Conservation (phyloP, 2,888 invertebrate genomes). For the Eilema griseolum region DNA sequence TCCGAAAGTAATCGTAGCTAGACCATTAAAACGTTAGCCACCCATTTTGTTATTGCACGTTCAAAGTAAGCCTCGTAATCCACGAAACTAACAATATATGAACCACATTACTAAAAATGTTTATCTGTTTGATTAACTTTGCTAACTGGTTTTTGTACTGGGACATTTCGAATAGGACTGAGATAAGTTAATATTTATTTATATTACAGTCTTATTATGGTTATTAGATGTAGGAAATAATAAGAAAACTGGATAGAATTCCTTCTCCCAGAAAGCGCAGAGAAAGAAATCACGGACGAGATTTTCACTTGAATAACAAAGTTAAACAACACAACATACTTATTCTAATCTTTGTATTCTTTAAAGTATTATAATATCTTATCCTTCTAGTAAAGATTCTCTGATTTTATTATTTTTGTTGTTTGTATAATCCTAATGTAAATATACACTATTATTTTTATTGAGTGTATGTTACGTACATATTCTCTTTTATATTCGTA, state of each 20-base stretch:
- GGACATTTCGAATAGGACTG: not conserved
- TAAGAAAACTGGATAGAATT: too few species aligned
- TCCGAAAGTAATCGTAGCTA: not conserved
- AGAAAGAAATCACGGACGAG: too few species aligned
- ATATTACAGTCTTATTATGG: too few species aligned
- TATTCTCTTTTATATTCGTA: not conserved
- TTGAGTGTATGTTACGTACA: not conserved
- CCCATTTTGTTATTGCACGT: not conserved
- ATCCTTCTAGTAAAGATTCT: not conserved
- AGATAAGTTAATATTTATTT: not conserved
- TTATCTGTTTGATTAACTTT: slow-evolving; percentile 5
- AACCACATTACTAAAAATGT: slow-evolving; percentile 6
- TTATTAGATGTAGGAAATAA: too few species aligned
- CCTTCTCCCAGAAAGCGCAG: too few species aligned
- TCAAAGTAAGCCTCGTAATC: slow-evolving; percentile 4
- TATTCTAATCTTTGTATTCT: too few species aligned
- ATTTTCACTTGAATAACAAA: not conserved
- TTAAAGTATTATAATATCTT: too few species aligned
- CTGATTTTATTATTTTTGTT: not conserved
- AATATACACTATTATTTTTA: not conserved
- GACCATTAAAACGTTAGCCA: slow-evolving; percentile 1
- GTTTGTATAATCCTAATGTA: not conserved
- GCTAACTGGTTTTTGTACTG: not conserved
- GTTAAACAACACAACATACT: not conserved
- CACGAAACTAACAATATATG: not conserved